Evolutionary conservation across 1,140 invertebrate species (phyloP).

Genomic region (Drosophila bocki): DNA sequence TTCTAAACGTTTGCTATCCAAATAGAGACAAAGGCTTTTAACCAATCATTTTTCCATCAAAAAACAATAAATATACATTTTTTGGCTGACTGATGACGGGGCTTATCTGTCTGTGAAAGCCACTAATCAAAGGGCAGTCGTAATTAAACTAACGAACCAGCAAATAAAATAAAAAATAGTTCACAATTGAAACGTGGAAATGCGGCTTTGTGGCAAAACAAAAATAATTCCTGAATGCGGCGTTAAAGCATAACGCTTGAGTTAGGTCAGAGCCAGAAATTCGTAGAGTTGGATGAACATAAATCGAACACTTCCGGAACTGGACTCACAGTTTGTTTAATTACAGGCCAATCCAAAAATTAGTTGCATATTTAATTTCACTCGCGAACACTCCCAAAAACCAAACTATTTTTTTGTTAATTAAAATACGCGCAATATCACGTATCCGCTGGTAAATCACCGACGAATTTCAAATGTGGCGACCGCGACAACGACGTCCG

Average conservation of each 20-base stretch:
- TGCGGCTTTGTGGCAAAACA: conserved; percentile 10
- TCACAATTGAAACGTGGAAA: background rate
- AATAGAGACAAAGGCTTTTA: conserved; percentile 11
- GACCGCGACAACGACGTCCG: conserved; percentile 25
- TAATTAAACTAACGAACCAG: conserved; percentile 53
- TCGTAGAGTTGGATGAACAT: conserved; percentile 28
- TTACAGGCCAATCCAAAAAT: conserved; percentile 22
- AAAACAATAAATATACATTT: conserved; percentile 19
- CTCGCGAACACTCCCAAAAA: background rate
- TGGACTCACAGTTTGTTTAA: conserved; percentile 37
- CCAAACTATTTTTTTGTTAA: conserved; percentile 42
- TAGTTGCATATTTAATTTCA: conserved; percentile 66
- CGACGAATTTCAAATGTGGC: background rate
- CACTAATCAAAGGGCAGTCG: conserved; percentile 49
- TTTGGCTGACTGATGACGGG: conserved; percentile 38
- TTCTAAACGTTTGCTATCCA: conserved; percentile 1
- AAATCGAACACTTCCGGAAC: conserved; percentile 9
- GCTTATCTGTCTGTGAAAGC: conserved; percentile 27
- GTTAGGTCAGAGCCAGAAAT: conserved; percentile 49
- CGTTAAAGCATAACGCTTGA: conserved; percentile 30
- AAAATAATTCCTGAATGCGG: conserved; percentile 20
- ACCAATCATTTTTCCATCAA: conserved; percentile 22
- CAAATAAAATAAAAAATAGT: conserved; percentile 24
- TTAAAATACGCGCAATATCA: conserved; percentile 40
- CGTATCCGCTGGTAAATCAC: conserved; percentile 13